Evolutionary conservation across 2,113 vertebrate species (phyloP).

Genomic region (Salvelinus namaycush): DNA sequence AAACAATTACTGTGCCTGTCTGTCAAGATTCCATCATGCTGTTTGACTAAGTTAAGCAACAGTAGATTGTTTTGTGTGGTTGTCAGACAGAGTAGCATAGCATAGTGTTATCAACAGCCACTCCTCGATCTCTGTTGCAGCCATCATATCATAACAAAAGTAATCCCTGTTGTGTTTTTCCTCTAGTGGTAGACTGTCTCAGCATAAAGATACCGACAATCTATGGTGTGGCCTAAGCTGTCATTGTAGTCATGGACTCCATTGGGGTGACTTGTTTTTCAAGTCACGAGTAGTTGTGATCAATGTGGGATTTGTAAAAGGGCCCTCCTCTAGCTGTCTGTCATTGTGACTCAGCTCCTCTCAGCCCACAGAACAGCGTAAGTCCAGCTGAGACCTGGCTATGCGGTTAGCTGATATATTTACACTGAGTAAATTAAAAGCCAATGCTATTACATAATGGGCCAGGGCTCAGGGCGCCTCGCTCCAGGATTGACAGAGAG

Average conservation of each 20-base stretch:
- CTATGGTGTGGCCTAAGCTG: constrained; percentile 5
- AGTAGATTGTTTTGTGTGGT: constrained; percentile 37
- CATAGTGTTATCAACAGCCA: background rate
- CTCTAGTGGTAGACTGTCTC: background rate
- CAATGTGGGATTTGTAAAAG: no score
- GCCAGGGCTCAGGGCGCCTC: background rate
- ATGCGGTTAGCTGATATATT: background rate
- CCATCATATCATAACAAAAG: background rate
- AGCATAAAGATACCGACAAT: background rate
- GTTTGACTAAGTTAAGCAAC: background rate
- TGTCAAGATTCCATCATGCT: constrained; percentile 13
- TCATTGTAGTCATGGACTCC: background rate
- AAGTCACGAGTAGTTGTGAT: background rate
- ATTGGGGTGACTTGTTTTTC: background rate
- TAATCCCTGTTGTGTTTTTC: background rate
- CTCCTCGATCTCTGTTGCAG: background rate
- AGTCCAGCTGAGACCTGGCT: background rate
- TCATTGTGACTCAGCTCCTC: background rate
- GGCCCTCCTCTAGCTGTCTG: no score
- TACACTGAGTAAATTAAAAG: background rate
- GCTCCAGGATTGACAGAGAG: constrained; percentile 12
- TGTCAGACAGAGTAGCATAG: background rate
- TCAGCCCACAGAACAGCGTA: background rate
- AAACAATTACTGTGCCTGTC: background rate
- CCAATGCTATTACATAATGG: background rate